These are phyloP conservation scores for Babyrousa celebensis DNA, from an alignment of 2,797 vertebrate species.

Conservation along the genomic window DNA sequence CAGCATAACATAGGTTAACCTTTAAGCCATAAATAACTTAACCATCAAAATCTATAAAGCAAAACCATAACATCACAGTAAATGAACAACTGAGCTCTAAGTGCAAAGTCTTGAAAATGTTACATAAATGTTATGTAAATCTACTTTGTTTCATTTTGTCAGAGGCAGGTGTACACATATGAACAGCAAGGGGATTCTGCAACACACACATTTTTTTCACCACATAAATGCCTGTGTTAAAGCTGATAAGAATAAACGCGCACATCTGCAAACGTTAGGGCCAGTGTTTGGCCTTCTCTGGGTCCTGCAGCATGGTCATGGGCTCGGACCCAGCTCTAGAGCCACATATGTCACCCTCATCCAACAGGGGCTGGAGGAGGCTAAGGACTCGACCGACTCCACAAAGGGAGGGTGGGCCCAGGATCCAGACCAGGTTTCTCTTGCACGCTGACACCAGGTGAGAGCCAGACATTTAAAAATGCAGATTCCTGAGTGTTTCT, in stretches of 20 bases:
- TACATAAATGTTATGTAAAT: too few species aligned
- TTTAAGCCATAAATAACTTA: neutral
- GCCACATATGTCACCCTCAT: accelerated
- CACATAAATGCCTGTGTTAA: accelerated
- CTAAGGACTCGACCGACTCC: accelerated
- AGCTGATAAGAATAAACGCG: accelerated
- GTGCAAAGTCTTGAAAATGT: neutral
- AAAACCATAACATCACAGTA: accelerated
- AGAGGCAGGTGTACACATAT: too few species aligned
- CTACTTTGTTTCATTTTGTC: neutral
- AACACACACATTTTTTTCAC: accelerated
- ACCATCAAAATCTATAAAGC: neutral
- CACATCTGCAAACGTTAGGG: neutral
- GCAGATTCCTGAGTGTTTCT: accelerated
- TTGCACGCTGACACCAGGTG: accelerated
- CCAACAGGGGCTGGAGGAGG: neutral
- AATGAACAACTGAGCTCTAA: neutral
- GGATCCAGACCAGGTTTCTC: accelerated
- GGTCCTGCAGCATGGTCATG: accelerated
- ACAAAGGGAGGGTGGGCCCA: accelerated
- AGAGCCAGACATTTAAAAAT: accelerated
- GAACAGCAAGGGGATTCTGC: neutral
- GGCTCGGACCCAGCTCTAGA: neutral
- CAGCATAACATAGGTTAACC: accelerated
- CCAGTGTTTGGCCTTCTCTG: accelerated